Percentiles rank a stretch among this genome's conserved stretches.
These are phyloP conservation scores for Dendroctonus ponderosae DNA, from an alignment of 1,140 invertebrate species.

Conservation along the genomic window DNA sequence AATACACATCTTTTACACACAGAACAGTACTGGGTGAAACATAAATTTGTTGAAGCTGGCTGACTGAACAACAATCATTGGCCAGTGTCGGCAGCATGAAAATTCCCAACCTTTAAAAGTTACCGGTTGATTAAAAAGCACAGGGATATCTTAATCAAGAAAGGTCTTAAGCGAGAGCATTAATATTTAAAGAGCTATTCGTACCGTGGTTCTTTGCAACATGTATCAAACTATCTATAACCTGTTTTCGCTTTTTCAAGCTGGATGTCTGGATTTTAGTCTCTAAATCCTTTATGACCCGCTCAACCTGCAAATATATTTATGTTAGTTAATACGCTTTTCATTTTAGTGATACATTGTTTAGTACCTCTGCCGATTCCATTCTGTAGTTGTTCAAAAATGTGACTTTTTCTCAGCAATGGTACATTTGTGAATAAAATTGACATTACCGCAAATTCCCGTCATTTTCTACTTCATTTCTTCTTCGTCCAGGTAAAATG, in stretches of 20 bases:
- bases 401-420: too few relatives aligned
- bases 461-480: too few relatives aligned
- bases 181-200: neutral
- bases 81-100: neutral
- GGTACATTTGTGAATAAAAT: too few relatives aligned
- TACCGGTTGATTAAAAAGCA: slow-evolving; percentile 1
- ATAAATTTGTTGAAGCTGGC: neutral
- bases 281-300: slow-evolving; percentile 76
- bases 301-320: slow-evolving; percentile 61
- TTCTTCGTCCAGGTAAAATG: too few relatives aligned
- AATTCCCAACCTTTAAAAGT: neutral
- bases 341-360: neutral
- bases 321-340: slow-evolving; percentile 42
- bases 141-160: too few relatives aligned
- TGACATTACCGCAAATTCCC: too few relatives aligned
- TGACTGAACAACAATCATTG: neutral
- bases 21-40: neutral
- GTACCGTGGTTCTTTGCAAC: slow-evolving; percentile 73
- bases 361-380: slow-evolving; percentile 50
- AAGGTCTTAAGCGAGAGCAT: too few relatives aligned
- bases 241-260: slow-evolving; percentile 68
- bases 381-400: slow-evolving; percentile 31
- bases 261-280: slow-evolving; percentile 75
- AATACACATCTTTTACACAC: neutral
- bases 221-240: slow-evolving; percentile 69